phyloP scores from a whole-genome alignment of 2,113 vertebrate species.

The Synchiropus splendidus region DNA sequence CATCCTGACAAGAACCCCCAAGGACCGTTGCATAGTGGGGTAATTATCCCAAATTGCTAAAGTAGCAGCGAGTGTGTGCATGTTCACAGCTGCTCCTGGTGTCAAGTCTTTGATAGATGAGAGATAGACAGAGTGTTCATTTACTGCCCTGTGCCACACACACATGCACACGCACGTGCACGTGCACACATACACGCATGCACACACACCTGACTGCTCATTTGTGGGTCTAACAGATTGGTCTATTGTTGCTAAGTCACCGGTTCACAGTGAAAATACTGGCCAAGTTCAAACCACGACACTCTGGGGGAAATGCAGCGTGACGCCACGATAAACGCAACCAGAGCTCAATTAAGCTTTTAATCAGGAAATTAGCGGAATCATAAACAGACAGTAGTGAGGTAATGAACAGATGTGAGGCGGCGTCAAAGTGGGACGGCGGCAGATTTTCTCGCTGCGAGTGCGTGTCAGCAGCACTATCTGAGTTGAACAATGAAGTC shows the following conservation, averaged over 20 bases:
- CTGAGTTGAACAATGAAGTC: too few relatives aligned
- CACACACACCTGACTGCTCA: slow-evolving; percentile 57
- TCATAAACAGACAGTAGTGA: slow-evolving; percentile 38
- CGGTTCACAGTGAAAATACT: slow-evolving; percentile 29
- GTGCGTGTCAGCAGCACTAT: too few relatives aligned
- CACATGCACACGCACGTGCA: slow-evolving; percentile 18
- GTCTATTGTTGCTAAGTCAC: slow-evolving; percentile 59
- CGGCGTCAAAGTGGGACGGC: slow-evolving; percentile 16
- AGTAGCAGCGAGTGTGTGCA: slow-evolving; percentile 44
- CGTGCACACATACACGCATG: slow-evolving; percentile 12
- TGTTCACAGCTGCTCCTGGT: slow-evolving; percentile 61
- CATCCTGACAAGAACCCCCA: slow-evolving; percentile 44
- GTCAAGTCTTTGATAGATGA: slow-evolving; percentile 66
- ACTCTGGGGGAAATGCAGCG: slow-evolving; percentile 37
- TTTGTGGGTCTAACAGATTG: slow-evolving; percentile 67
- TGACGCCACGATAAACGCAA: slow-evolving; percentile 31
- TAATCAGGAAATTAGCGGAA: slow-evolving; percentile 49
- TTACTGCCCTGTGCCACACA: slow-evolving; percentile 48
- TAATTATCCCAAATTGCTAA: slow-evolving; percentile 69
- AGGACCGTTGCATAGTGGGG: slow-evolving; percentile 63
- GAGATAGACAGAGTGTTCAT: slow-evolving; percentile 65
- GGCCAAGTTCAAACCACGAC: slow-evolving; percentile 38
- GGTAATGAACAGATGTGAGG: slow-evolving; percentile 30
- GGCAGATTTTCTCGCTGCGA: neutral
- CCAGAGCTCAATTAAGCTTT: slow-evolving; percentile 40